Conservation (phyloP, 2,888 invertebrate species). For the Trachelus stipa region DNA sequence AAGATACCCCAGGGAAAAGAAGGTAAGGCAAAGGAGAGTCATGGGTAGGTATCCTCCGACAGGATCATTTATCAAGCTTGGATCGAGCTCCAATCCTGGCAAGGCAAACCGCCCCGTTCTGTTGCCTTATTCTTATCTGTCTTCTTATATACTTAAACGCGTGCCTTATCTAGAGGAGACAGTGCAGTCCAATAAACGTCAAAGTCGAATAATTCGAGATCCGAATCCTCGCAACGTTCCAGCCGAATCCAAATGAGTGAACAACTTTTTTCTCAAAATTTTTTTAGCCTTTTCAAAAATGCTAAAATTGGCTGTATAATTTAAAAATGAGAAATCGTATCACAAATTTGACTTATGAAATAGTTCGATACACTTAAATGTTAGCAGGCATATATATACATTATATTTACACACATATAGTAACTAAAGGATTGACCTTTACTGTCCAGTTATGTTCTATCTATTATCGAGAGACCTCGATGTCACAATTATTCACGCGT, state of each 20-base stretch:
- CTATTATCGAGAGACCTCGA: conserved; percentile 12
- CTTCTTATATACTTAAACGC: conserved; percentile 36
- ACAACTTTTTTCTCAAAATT: not conserved
- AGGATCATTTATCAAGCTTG: conserved; percentile 48
- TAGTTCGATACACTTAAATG: not conserved
- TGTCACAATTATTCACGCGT: conserved; percentile 21
- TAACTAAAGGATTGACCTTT: not conserved
- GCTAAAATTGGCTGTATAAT: not conserved
- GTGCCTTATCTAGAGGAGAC: conserved; percentile 39
- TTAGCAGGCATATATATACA: not conserved
- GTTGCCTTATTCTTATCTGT: conserved; percentile 35
- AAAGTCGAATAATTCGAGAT: not conserved
- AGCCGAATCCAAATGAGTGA: not conserved
- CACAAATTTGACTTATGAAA: not conserved
- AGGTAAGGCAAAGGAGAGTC: conserved; percentile 19
- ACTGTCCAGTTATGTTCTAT: conserved; percentile 7
- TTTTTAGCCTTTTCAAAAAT: not conserved
- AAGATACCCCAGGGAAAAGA: conserved; percentile 20
- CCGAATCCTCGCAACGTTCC: not conserved
- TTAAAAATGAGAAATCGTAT: not conserved
- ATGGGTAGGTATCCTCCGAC: conserved; percentile 24
- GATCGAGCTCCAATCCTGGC: conserved; percentile 37
- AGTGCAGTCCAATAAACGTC: not conserved
- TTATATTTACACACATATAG: not conserved
- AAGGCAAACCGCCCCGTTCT: conserved; percentile 33